Evolutionary conservation across 2,113 vertebrate genomes (phyloP).

Genomic region (Silurus asotus): DNA sequence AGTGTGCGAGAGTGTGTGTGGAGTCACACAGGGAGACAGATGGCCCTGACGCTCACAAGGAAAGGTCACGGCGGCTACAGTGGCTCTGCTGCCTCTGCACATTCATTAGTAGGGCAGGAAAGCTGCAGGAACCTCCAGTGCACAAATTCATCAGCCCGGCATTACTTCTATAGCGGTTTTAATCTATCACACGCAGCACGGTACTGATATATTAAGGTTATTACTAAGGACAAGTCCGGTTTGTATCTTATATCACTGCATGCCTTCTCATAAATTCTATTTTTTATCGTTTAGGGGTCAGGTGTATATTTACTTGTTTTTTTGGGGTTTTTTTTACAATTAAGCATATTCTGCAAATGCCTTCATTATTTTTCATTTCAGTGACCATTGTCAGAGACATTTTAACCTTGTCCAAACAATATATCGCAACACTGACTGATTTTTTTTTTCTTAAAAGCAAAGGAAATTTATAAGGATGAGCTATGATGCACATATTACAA

Average conservation of each 20-base stretch:
- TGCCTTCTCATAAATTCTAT: slow-evolving; percentile 32
- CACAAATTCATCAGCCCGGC: slow-evolving; percentile 75
- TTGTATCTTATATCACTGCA: slow-evolving; percentile 42
- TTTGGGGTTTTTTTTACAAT: not conserved
- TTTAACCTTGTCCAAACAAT: not conserved
- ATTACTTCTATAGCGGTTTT: slow-evolving; percentile 69
- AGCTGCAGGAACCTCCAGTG: slow-evolving; percentile 49
- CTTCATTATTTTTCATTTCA: not conserved
- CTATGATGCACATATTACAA: not conserved
- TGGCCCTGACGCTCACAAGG: slow-evolving; percentile 62
- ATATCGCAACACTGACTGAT: not conserved
- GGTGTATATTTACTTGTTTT: not conserved
- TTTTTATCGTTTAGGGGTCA: slow-evolving; percentile 22
- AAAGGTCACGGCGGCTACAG: slow-evolving; percentile 66
- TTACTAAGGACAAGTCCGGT: slow-evolving; percentile 66
- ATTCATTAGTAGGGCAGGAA: slow-evolving; percentile 69
- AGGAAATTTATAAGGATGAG: not conserved
- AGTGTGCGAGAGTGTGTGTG: slow-evolving; percentile 55
- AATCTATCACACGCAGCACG: slow-evolving; percentile 75
- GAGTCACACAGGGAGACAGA: slow-evolving; percentile 72
- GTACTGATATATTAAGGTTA: slow-evolving; percentile 77
- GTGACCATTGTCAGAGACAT: no score
- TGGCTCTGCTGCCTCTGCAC: slow-evolving; percentile 68
- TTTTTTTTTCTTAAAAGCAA: not conserved
- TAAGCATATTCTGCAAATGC: not conserved